Base-by-base conservation (phyloP, 2,113 vertebrate species). In the Coptodon rendalli region DNA sequence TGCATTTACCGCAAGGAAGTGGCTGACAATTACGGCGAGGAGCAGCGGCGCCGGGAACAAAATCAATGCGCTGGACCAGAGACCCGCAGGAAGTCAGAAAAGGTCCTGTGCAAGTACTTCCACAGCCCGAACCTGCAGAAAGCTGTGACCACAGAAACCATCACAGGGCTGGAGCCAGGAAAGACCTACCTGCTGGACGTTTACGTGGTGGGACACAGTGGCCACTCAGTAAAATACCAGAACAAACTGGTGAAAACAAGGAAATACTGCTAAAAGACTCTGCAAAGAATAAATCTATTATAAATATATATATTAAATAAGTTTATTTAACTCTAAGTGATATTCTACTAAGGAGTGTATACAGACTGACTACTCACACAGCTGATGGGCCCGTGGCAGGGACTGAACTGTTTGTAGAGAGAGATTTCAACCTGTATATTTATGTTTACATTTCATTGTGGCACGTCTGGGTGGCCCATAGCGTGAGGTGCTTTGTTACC, bases 91-190 rank as follows among this genome's bases (percentile, higher is more conserved):
- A 99, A 98, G 93, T 97, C 97, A 0, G 99, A 99, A 84, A 99
- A 99, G 89, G 97, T 99, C 86, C 97, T 99, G 88, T 99, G 99
- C 97, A 99, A 99, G 95, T 98, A 98, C 82, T 99, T 99, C 96
- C 97, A 99, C 93, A 98, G 99, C 91, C 97, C 97, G 56, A 99
- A 98, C 92, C 97, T 97, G 80, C 98, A 98, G 95, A 98, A 98
- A 89, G 98, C 99, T 36, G 98, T 99, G 89, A 99, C 98, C 86
- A 99, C 99, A 89, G 98, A 99, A 95, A 99, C 97, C 90, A 96
- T 99, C 90, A 95, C 91, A 10, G 98, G 98, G 36, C 97, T 99
- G 73, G 97, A 98, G 94, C 96, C 97, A 0, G 98, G 98, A 82
- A 99, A 96, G 93, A 98, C 97, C 84, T 99, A 99, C 95, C 95